Conservation (phyloP, 2,888 invertebrate genomes). For the Podotricha telesiphe region DNA sequence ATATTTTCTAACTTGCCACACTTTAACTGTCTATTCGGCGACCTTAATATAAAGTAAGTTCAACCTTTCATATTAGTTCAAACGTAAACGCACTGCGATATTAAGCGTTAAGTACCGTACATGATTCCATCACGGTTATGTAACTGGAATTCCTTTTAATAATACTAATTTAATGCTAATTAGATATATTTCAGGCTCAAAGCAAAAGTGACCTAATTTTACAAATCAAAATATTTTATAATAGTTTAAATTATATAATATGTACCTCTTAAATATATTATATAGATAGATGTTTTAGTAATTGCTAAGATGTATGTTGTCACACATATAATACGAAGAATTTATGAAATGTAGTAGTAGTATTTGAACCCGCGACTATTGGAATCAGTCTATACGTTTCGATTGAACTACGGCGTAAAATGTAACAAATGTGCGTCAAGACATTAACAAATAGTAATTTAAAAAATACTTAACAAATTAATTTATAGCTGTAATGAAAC, state of each 20-base stretch:
- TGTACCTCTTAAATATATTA: no score
- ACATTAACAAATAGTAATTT: no score
- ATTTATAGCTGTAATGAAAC: not conserved
- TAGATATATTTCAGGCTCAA: not conserved
- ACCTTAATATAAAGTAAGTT: constrained; percentile 46
- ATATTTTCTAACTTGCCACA: not conserved
- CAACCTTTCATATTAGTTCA: constrained; percentile 58
- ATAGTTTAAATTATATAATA: not conserved
- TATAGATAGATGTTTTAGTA: no score
- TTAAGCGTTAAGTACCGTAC: constrained; percentile 25
- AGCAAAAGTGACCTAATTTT: not conserved
- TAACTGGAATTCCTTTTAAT: constrained; percentile 22
- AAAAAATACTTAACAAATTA: no score
- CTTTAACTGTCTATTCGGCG: not conserved
- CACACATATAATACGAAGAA: no score
- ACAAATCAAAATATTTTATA: not conserved
- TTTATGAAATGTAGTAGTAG: no score
- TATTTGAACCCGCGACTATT: no score
- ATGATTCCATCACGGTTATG: constrained; percentile 27
- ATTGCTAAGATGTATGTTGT: no score
- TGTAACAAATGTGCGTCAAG: no score
- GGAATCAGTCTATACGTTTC: no score
- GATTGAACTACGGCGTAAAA: no score
- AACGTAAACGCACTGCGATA: constrained; percentile 57
- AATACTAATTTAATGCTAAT: constrained; percentile 13